phyloP scores from a whole-genome alignment of 2,888 invertebrate genomes.

The Folsomia candida region DNA sequence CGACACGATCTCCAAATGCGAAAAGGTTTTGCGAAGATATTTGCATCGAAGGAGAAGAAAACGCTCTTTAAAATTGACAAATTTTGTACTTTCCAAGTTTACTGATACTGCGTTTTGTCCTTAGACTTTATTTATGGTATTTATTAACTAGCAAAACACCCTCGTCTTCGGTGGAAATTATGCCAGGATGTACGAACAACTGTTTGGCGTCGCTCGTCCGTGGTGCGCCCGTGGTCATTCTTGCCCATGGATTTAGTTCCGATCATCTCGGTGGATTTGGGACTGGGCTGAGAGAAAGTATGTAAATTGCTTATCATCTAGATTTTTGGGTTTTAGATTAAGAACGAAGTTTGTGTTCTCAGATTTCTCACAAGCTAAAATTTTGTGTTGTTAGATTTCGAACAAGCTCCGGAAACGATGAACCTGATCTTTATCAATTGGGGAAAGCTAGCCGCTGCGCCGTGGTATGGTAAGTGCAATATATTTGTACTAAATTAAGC shows the following conservation, averaged over 20 bases:
- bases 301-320: background rate
- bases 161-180: background rate
- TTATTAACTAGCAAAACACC: background rate
- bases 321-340: background rate
- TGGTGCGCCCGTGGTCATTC: slow-evolving; percentile 36
- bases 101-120: background rate
- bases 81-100: too few relatives aligned
- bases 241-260: slow-evolving; percentile 46
- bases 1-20: too few relatives aligned
- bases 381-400: background rate
- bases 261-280: slow-evolving; percentile 31
- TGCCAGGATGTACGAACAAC: slow-evolving; percentile 12
- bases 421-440: slow-evolving; percentile 64
- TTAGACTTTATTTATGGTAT: background rate
- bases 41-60: too few relatives aligned
- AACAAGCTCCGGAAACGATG: background rate
- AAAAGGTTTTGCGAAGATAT: too few relatives aligned
- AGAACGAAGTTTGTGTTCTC: background rate
- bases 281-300: slow-evolving; percentile 18
- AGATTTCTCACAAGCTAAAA: background rate
- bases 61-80: too few relatives aligned
- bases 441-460: slow-evolving; percentile 61
- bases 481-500: too few relatives aligned
- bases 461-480: slow-evolving; percentile 61
- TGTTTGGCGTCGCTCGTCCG: slow-evolving; percentile 25